phyloP scores from a whole-genome alignment of 2,113 vertebrate genomes.

The Alectura lathami region DNA sequence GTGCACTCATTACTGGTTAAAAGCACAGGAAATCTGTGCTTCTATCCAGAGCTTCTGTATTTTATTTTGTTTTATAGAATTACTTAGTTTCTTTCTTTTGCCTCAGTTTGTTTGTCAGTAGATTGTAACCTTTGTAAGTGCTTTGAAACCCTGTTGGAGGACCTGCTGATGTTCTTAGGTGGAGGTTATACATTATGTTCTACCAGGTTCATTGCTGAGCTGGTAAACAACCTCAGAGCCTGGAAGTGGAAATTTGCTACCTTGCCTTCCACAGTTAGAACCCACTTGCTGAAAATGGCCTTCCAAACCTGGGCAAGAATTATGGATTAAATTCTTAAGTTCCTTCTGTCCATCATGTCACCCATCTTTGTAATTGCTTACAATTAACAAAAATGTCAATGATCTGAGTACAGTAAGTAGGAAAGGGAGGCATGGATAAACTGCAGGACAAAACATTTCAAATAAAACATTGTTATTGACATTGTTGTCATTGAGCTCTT shows the following conservation, averaged over 20 bases:
- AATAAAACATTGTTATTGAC: neutral
- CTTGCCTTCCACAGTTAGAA: neutral
- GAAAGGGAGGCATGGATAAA: neutral
- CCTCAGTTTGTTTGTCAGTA: neutral
- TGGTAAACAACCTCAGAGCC: neutral
- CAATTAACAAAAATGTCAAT: neutral
- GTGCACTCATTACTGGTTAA: neutral
- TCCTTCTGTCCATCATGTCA: neutral
- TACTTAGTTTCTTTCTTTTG: neutral
- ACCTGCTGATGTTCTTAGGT: neutral
- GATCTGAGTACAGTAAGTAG: neutral
- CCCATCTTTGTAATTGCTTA: fast-evolving
- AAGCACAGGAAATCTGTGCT: slow-evolving; percentile 37
- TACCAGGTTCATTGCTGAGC: neutral
- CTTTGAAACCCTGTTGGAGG: neutral
- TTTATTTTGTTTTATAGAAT: neutral
- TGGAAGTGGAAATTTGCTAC: neutral
- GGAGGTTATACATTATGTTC: neutral
- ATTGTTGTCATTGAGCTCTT: neutral
- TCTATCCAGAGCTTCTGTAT: neutral
- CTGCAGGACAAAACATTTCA: neutral
- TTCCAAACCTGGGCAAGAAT: neutral
- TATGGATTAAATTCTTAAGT: neutral
- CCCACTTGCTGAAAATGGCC: neutral
- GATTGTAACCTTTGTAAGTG: neutral